These are phyloP conservation scores for Hypomesus transpacificus DNA, from an alignment of 2,113 vertebrate genomes.

Conservation along the genomic window DNA sequence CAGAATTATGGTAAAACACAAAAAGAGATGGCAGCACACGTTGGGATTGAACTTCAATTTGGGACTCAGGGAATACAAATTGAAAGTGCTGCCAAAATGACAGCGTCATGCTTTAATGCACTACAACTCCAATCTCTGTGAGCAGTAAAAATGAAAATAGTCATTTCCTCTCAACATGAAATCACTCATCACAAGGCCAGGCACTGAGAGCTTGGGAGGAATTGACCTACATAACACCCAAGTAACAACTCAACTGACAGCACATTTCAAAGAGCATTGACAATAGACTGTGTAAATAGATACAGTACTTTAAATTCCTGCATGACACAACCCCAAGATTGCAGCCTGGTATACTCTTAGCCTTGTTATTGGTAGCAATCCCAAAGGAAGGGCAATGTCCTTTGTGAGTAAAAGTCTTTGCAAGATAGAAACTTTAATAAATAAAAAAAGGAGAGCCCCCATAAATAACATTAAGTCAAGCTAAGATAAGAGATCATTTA, in stretches of 20 bases:
- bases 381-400: neutral
- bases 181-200: conserved; percentile 56
- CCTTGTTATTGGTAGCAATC: neutral
- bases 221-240: conserved; percentile 63
- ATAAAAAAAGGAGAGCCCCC: neutral
- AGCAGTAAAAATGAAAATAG: conserved; percentile 60
- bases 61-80: conserved; percentile 46
- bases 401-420: neutral
- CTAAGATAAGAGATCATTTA: neutral
- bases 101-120: conserved; percentile 60
- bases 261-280: conserved; percentile 40
- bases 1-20: conserved; percentile 6
- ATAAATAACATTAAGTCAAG: neutral
- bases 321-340: neutral
- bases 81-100: conserved; percentile 41
- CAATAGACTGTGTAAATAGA: conserved; percentile 34
- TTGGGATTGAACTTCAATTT: conserved; percentile 54
- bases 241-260: conserved; percentile 39
- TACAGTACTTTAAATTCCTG: neutral
- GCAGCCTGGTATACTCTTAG: neutral
- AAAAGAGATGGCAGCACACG: conserved; percentile 41
- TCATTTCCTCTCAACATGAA: conserved; percentile 54
- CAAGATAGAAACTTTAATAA: neutral
- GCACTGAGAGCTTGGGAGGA: conserved; percentile 45
- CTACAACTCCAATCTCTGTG: conserved; percentile 45